Base-by-base conservation (phyloP, 1,140 invertebrate genomes). In the Procambarus virginalis region DNA sequence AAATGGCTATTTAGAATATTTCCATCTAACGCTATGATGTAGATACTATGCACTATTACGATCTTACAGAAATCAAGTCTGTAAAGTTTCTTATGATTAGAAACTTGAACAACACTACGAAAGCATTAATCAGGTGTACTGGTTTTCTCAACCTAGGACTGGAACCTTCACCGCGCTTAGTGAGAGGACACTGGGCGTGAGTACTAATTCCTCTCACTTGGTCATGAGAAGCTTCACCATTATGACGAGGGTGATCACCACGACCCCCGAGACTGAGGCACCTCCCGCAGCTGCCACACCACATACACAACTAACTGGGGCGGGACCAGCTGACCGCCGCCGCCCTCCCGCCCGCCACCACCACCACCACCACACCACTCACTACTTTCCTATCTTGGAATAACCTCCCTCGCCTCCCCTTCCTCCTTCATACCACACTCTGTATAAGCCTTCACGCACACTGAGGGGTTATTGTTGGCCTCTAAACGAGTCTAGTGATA, bases 281-380 rank as follows among this genome's bases (percentile, higher is more conserved):
- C 68, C n/a, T 34, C 68, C 68, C 4, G 68, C 68, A 34, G 68
- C 68, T 73, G 68, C n/a, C 68, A 73, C 68, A 73, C n/a, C 68
- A 34, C n/a, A 73, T 6, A 73, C 5, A 73, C 68, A 14, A 73
- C 68, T 73, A 73, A 73, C 68, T 73, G 68, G 68, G 68, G 60
- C 20, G 68, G 68, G 68, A 73, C 14, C 68, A 73, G 68, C 68
- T 73, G 68, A 73, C 68, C 68, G n/a, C 68, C 22, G 22, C 68
- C 68, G 10, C 6, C n/a, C 5, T 34, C 68, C 68, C 8, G 3
- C 68, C n/a, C 22, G 6, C 68, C 68, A 9, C 34, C 68, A 34
- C 68, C 20, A 34, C 68, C 68, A 34, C 6, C 22, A 34, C 22
- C 68, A 55, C n/a, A 73, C 34, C 34, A 34, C 34, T 34, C 34